Conservation (phyloP, 1,140 invertebrate species). For the Drosophila kepulauana region DNA sequence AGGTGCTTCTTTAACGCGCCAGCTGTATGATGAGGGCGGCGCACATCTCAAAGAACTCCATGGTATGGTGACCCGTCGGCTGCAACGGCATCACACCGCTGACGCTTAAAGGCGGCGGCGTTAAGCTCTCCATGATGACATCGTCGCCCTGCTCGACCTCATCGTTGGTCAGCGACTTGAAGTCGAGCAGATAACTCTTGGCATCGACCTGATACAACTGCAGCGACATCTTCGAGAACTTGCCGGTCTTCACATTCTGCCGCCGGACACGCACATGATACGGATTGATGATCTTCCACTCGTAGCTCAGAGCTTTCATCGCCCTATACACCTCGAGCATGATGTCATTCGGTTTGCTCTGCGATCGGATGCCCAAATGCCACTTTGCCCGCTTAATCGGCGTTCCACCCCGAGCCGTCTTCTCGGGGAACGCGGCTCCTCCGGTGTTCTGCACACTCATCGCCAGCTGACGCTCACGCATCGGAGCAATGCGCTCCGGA, state of each 20-base stretch:
- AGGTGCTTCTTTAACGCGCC: conserved; percentile 90
- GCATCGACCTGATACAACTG: conserved; percentile 99
- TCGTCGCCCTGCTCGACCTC: conserved; percentile 89
- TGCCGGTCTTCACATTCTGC: conserved; percentile 92
- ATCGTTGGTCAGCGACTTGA: conserved; percentile 96
- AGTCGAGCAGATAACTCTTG: conserved; percentile 98
- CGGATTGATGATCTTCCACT: conserved; percentile 99
- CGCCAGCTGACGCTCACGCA: conserved; percentile 87
- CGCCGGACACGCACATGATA: conserved; percentile 97
- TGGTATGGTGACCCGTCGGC: conserved; percentile 94
- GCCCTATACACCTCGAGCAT: conserved; percentile 99
- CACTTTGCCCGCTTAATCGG: conserved; percentile 98
- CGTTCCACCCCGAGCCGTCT: conserved; percentile 86
- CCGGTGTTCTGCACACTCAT: conserved; percentile 79
- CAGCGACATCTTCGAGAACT: conserved; percentile 98
- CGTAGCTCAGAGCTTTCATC: conserved; percentile 99
- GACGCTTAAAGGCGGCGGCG: conserved; percentile 85
- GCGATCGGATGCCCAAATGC: conserved; percentile 99
- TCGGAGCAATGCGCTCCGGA: conserved; percentile 96
- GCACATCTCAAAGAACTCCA: conserved; percentile 99
- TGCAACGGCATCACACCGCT: conserved; percentile 75
- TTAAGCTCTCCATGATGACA: conserved; percentile 85
- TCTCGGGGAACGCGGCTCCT: conserved; percentile 74
- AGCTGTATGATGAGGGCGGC: conserved; percentile 98
- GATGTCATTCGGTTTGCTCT: conserved; percentile 99